Evolutionary conservation across 2,113 vertebrate genomes (phyloP), one percentile per base, ranked within the genome.

Genomic region (Solea senegalensis): DNA sequence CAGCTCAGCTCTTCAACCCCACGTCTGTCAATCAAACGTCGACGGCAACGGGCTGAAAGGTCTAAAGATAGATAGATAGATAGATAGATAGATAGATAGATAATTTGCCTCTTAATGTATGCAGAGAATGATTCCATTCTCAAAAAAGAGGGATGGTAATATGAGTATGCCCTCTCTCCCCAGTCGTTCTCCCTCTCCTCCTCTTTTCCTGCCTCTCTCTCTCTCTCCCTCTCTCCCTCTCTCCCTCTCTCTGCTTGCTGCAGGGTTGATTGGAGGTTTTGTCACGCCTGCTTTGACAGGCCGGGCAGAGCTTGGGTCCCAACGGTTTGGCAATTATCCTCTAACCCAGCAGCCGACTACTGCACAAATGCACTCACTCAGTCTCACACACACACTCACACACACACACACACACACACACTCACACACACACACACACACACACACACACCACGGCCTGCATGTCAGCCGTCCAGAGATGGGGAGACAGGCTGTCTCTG

Each of bases 301-400:
- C 95, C 1, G 95, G 95, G 95, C 95, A 94, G 95, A 95, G 95
- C 95, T 94, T 94, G 85, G 86, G 95, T 97, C 96, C 95, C 97
- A 96, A 92, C 94, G 95, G 96, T 98, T 97, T 97, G 96, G 96
- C 97, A 97, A 97, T 98, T 98, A 97, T 97, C 94, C 93, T 95
- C 96, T 96, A 96, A 97, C 96, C 95, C 96, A 97, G 95, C 95
- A 96, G 95, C 94, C 85, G 86, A 86, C 83, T 91, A 65, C 88
- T 91, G 73, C 91, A 86, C 88, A 77, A 79, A 88, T 73, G 64
- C 80, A 74, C 84, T 48, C 55, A 67, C 60, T 60, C 60, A 43
- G 45, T 62, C 63, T 53, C 63, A 43, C 55, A 52, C 68, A 62
- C 46, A 27, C 48, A 64, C 69, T 52, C 41, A 40, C 68, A 68